phyloP scores from a whole-genome alignment of 2,888 invertebrate species.

The Drosophila formosana region DNA sequence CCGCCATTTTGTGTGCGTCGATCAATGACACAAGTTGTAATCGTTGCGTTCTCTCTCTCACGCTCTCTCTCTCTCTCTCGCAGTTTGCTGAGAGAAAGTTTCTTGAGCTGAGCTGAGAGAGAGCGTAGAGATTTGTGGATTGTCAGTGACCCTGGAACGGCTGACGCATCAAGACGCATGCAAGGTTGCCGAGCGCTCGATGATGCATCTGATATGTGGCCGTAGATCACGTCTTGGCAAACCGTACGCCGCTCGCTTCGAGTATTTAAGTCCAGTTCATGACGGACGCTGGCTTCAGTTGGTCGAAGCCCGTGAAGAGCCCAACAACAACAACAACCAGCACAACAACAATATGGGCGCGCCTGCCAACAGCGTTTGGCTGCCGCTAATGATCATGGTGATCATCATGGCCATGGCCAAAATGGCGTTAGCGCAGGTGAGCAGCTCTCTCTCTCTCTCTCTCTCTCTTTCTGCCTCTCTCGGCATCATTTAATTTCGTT shows the following conservation, averaged over 20 bases:
- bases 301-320: slow-evolving; percentile 23
- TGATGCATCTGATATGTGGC: slow-evolving; percentile 59
- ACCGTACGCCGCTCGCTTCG: slow-evolving; percentile 27
- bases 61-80: not conserved
- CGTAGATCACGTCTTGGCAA: slow-evolving; percentile 64
- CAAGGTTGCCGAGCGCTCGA: slow-evolving; percentile 50
- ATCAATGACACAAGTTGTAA: slow-evolving; percentile 27
- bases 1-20: slow-evolving; percentile 20
- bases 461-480: too few relatives aligned
- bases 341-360: slow-evolving; percentile 40
- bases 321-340: slow-evolving; percentile 17
- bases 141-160: slow-evolving; percentile 43
- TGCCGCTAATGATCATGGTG: slow-evolving; percentile 45
- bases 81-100: not conserved
- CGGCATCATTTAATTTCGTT: too few relatives aligned
- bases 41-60: not conserved
- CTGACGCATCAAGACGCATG: slow-evolving; percentile 46
- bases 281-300: slow-evolving; percentile 47
- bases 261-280: slow-evolving; percentile 54
- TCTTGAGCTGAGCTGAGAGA: slow-evolving; percentile 21
- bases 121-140: slow-evolving; percentile 1
- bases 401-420: slow-evolving; percentile 22
- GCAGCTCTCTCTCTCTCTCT: slow-evolving; percentile 4
- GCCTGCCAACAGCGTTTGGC: slow-evolving; percentile 48
- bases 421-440: slow-evolving; percentile 45